Conservation (phyloP, 2,797 vertebrate species). For the Microctenopoma steveboyesi region DNA sequence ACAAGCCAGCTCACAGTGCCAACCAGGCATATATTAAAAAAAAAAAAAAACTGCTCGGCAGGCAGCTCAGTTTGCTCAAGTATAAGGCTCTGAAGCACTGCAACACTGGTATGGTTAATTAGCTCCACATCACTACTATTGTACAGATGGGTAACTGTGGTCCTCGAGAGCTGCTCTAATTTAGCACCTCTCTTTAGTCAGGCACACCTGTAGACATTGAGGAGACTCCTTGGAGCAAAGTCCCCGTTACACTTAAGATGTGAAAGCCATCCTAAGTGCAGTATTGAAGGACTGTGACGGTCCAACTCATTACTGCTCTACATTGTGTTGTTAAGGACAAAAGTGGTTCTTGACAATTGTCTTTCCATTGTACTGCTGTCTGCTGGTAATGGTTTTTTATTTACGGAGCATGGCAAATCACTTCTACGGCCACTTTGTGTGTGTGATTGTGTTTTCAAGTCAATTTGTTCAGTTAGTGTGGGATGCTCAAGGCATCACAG, state of each 20-base stretch:
- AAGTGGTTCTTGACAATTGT: conserved; percentile 40
- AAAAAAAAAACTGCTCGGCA: conserved; percentile 41
- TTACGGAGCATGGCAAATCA: conserved; percentile 56
- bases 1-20: conserved; percentile 47
- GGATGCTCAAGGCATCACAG: conserved; percentile 88
- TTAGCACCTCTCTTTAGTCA: conserved; percentile 56
- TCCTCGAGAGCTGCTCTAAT: conserved; percentile 65
- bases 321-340: conserved; percentile 41
- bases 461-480: conserved; percentile 12
- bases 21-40: conserved; percentile 43
- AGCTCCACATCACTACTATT: conserved; percentile 66
- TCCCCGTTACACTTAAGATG: conserved; percentile 52
- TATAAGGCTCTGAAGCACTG: conserved; percentile 69
- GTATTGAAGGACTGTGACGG: conserved; percentile 35
- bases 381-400: conserved; percentile 60
- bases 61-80: conserved; percentile 63
- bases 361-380: conserved; percentile 41
- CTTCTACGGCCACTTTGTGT: conserved; percentile 45
- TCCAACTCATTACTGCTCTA: conserved; percentile 32
- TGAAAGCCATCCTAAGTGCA: conserved; percentile 38
- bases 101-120: conserved; percentile 63
- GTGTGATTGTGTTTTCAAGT: conserved; percentile 38
- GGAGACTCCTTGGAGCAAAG: conserved; percentile 51
- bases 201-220: conserved; percentile 56
- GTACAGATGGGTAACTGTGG: conserved; percentile 61